These are phyloP conservation scores for Hippocampus zosterae DNA, from an alignment of 2,113 vertebrate genomes.

Conservation along the genomic window DNA sequence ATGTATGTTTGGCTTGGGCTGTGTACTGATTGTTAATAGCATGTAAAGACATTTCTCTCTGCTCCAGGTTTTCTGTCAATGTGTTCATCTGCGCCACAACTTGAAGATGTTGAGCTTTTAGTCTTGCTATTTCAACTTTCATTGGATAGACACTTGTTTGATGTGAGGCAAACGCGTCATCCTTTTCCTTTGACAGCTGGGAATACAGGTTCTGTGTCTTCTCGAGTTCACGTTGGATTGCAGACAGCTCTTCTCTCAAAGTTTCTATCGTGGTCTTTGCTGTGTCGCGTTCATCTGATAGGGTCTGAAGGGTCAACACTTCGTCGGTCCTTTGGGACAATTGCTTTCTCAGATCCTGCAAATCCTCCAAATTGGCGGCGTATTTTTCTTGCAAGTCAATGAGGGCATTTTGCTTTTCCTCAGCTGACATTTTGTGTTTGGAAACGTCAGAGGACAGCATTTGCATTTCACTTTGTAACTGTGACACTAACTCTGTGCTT, in stretches of 20 bases:
- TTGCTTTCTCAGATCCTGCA: conserved; percentile 45
- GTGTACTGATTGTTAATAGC: conserved; percentile 70
- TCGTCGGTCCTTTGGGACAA: conserved; percentile 64
- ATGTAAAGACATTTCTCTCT: conserved; percentile 73
- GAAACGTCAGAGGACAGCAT: conserved; percentile 31
- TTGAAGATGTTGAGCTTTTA: conserved; percentile 73
- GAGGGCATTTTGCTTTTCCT: conserved; percentile 69
- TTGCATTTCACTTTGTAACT: conserved; percentile 59
- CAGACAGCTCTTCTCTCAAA: conserved; percentile 61
- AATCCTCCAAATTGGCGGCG: conserved; percentile 57
- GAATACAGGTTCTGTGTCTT: conserved; percentile 41
- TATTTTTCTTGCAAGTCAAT: conserved; percentile 74
- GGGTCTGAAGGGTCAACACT: conserved; percentile 55
- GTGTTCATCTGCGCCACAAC: conserved; percentile 66
- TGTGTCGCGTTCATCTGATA: conserved; percentile 51
- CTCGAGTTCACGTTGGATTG: conserved; percentile 59
- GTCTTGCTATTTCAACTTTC: conserved; percentile 66
- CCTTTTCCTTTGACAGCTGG: conserved; percentile 70
- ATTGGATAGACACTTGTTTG: conserved; percentile 62
- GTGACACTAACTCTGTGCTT: conserved; percentile 61
- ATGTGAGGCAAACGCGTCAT: conserved; percentile 50
- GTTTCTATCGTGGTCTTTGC: conserved; percentile 39
- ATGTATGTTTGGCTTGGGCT: conserved; percentile 69
- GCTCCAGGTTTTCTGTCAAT: conserved; percentile 67
- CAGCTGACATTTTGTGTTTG: conserved; percentile 33